phyloP scores from a whole-genome alignment of 2,113 vertebrate genomes.

The Hassar affinis region DNA sequence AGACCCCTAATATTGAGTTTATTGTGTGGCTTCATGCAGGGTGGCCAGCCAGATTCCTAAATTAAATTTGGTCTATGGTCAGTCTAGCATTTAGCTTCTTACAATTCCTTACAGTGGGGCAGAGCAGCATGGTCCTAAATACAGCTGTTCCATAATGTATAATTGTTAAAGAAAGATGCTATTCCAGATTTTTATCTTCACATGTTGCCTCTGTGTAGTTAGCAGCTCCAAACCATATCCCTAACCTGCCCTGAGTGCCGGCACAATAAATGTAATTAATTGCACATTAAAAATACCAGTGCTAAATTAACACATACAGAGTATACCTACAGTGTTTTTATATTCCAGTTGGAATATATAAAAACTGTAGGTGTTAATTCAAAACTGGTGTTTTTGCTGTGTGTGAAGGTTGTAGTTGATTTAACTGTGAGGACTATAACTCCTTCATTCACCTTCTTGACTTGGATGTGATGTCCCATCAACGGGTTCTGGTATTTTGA shows the following conservation, averaged over 20 bases:
- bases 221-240: not conserved
- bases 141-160: not conserved
- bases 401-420: no score
- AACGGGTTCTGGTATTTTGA: not conserved
- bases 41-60: not conserved
- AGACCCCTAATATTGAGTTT: not conserved
- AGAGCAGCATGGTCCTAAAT: not conserved
- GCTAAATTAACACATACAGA: no score
- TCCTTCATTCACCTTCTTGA: not conserved
- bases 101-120: not conserved
- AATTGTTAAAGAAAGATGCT: not conserved
- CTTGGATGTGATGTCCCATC: not conserved
- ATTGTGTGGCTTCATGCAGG: slow-evolving; percentile 8
- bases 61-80: slow-evolving; percentile 2
- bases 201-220: not conserved
- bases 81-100: not conserved
- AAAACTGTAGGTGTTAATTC: no score
- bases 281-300: no score
- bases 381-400: no score
- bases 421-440: not conserved
- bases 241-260: no score
- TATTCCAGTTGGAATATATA: no score
- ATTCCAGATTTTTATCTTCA: not conserved
- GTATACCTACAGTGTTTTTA: no score
- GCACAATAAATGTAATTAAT: not conserved